These are phyloP conservation scores for Agelastica alni DNA, from an alignment of 2,888 invertebrate genomes.

Conservation along the genomic window DNA sequence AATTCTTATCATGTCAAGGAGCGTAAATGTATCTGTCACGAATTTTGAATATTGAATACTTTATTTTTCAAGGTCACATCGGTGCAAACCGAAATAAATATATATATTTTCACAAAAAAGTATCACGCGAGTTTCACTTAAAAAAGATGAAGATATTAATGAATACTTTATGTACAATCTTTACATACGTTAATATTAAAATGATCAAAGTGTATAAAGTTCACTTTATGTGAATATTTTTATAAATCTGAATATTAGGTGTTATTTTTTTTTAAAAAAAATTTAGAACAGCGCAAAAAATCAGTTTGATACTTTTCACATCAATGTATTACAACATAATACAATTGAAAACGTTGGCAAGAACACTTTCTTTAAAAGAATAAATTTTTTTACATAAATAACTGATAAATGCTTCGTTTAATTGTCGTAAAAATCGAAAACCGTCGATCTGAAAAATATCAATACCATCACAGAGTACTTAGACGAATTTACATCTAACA, in stretches of 20 bases:
- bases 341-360: no score
- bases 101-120: constrained; percentile 16
- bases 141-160: constrained; percentile 23
- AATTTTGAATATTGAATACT: no score
- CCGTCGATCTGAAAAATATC: constrained; percentile 7
- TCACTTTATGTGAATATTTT: constrained; percentile 15
- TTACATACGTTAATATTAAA: constrained; percentile 12
- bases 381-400: no score
- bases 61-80: no score
- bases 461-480: not conserved
- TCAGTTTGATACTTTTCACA: not conserved
- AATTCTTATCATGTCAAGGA: no score
- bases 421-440: no score
- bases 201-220: constrained; percentile 10
- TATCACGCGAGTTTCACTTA: constrained; percentile 43
- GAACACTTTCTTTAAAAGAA: no score
- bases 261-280: constrained; percentile 13
- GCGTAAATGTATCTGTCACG: no score
- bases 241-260: constrained; percentile 13
- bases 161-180: constrained; percentile 14
- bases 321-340: not conserved
- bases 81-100: not conserved
- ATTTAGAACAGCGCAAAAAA: constrained; percentile 8
- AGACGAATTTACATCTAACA: constrained; percentile 1
- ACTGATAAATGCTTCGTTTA: no score